Evolutionary conservation across 2,888 invertebrate species (phyloP).

Genomic region (Apamea anceps): DNA sequence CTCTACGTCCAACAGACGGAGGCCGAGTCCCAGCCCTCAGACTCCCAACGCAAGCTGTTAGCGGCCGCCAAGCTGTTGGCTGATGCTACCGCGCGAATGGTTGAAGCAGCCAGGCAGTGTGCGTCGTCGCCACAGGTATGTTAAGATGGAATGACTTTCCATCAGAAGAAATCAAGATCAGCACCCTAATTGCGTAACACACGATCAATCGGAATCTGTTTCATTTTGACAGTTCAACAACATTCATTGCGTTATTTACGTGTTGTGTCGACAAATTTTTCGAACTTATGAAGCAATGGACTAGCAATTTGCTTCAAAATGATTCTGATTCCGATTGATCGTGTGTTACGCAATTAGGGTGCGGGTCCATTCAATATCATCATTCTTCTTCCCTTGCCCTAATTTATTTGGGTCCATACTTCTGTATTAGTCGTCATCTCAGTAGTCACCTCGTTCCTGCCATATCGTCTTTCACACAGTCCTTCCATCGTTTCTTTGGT

Average conservation of each 20-base stretch:
- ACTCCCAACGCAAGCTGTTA: constrained; percentile 96
- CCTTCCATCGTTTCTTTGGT: neutral
- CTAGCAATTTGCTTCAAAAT: too few species aligned
- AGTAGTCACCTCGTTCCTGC: too few species aligned
- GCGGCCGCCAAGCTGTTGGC: constrained; percentile 98
- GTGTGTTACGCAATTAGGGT: too few species aligned
- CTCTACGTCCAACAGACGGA: constrained; percentile 90
- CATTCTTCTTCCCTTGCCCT: neutral
- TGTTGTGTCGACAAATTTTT: too few species aligned
- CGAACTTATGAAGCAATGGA: too few species aligned
- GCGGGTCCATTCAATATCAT: neutral
- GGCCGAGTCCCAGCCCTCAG: constrained; percentile 96
- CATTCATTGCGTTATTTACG: too few species aligned
- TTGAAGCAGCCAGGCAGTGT: constrained; percentile 98
- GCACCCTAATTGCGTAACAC: too few species aligned
- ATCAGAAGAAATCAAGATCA: neutral
- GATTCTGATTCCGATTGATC: too few species aligned
- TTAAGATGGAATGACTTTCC: neutral
- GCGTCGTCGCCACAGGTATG: constrained; percentile 93
- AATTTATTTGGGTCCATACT: too few species aligned
- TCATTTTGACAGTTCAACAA: too few species aligned
- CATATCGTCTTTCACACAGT: neutral
- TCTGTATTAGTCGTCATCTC: too few species aligned
- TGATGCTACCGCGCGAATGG: constrained; percentile 99
- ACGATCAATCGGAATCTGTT: too few species aligned